phyloP scores from a whole-genome alignment of 1,140 invertebrate genomes.

The Diploscapter pachys region DNA sequence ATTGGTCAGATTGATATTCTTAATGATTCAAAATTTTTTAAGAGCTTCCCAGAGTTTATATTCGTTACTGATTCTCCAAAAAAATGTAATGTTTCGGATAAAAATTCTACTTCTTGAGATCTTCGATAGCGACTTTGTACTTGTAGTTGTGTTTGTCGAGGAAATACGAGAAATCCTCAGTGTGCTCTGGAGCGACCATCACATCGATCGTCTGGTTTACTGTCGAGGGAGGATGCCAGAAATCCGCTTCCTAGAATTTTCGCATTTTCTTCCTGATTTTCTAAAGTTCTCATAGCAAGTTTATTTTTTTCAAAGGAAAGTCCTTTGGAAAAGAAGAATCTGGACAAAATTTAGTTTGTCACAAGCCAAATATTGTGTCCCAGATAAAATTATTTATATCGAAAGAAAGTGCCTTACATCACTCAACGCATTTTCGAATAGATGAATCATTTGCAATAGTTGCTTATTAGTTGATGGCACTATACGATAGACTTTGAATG shows the following conservation, averaged over 20 bases:
- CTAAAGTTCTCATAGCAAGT: not conserved
- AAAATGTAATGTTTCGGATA: not conserved
- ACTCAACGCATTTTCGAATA: slow-evolving; percentile 20
- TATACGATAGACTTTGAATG: slow-evolving; percentile 28
- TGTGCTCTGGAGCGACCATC: slow-evolving; percentile 41
- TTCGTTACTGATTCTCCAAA: too few relatives aligned
- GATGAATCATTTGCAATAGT: slow-evolving; percentile 24
- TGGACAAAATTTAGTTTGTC: not conserved
- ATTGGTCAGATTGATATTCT: too few relatives aligned
- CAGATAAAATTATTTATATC: too few relatives aligned
- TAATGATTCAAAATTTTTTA: too few relatives aligned
- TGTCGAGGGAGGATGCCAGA: slow-evolving; percentile 43
- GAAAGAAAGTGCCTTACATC: slow-evolving; percentile 1
- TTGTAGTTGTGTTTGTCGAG: slow-evolving; percentile 23
- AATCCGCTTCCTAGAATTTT: slow-evolving; percentile 33
- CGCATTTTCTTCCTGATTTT: not conserved
- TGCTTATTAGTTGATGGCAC: slow-evolving; percentile 26
- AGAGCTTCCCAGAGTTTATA: too few relatives aligned
- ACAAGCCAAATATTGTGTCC: not conserved
- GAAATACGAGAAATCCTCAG: slow-evolving; percentile 22
- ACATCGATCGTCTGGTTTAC: slow-evolving; percentile 39
- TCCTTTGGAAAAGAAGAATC: not conserved
- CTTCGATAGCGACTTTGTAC: slow-evolving; percentile 40
- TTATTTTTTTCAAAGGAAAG: not conserved
- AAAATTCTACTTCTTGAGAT: slow-evolving; percentile 38